phyloP scores from a whole-genome alignment of 2,888 invertebrate genomes.

The Tachina grossa region DNA sequence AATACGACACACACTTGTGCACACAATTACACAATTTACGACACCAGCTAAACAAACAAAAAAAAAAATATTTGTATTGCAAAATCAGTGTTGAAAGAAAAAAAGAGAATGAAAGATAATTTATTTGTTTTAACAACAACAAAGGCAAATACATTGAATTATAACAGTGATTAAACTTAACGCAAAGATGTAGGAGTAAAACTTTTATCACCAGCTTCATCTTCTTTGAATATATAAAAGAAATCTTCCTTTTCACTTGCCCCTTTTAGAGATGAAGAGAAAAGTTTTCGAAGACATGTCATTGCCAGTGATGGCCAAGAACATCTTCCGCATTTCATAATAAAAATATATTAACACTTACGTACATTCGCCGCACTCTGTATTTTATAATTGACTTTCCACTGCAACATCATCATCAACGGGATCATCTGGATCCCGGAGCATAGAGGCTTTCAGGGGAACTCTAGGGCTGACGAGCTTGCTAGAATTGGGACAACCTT shows the following conservation, averaged over 20 bases:
- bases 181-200: neutral
- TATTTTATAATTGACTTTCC: too few relatives aligned
- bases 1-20: neutral
- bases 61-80: neutral
- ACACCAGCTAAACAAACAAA: neutral
- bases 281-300: too few relatives aligned
- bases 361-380: too few relatives aligned
- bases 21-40: slow-evolving; percentile 3
- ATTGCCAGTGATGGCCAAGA: too few relatives aligned
- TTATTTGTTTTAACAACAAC: neutral
- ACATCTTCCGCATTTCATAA: too few relatives aligned
- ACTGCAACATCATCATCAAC: too few relatives aligned
- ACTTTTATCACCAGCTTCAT: neutral
- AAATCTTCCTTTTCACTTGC: neutral
- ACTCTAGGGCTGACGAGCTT: too few relatives aligned
- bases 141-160: neutral
- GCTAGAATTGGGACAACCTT: too few relatives aligned
- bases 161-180: neutral
- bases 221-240: neutral
- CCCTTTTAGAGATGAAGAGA: neutral
- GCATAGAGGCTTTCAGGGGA: too few relatives aligned
- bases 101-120: neutral
- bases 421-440: too few relatives aligned
- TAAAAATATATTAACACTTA: too few relatives aligned
- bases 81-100: neutral